Evolutionary conservation across 2,113 vertebrate species (phyloP).

Genomic region (Colius striatus): DNA sequence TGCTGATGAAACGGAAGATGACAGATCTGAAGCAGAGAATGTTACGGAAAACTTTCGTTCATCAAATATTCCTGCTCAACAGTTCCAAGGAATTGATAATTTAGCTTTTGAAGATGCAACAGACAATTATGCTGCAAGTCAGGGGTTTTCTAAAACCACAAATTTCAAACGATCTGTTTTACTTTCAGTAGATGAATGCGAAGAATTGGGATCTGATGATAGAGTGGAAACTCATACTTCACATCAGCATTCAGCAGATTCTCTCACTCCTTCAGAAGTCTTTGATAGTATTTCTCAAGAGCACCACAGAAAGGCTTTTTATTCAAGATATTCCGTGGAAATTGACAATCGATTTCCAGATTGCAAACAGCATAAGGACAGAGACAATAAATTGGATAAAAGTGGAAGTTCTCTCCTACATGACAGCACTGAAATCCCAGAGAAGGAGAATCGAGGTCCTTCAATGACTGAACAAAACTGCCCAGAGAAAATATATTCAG

Average conservation of each 20-base stretch:
- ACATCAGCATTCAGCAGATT: slow-evolving; percentile 63
- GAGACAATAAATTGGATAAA: background rate
- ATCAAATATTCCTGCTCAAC: slow-evolving; percentile 75
- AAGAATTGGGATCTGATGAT: slow-evolving; percentile 93
- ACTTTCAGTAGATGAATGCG: slow-evolving; percentile 97
- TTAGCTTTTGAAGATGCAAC: slow-evolving; percentile 91
- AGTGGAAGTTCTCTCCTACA: slow-evolving; percentile 21
- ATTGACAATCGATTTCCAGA: slow-evolving; percentile 53
- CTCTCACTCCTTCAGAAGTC: slow-evolving; percentile 84
- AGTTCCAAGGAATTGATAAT: slow-evolving; percentile 94
- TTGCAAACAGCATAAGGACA: slow-evolving; percentile 36
- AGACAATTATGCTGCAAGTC: slow-evolving; percentile 83
- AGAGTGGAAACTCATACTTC: slow-evolving; percentile 78
- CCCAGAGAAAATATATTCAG: background rate
- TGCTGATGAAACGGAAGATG: slow-evolving; percentile 93
- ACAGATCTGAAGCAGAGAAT: slow-evolving; percentile 89
- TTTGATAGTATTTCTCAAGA: slow-evolving; percentile 81
- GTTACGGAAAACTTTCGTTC: slow-evolving; percentile 66
- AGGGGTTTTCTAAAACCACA: slow-evolving; percentile 79
- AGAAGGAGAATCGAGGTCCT: slow-evolving; percentile 37
- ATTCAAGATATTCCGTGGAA: slow-evolving; percentile 58
- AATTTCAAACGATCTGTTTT: slow-evolving; percentile 91
- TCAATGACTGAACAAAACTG: slow-evolving; percentile 30
- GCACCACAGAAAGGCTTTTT: slow-evolving; percentile 45
- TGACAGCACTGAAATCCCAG: background rate